These are phyloP conservation scores for Cuniculus paca DNA, from an alignment of 2,797 vertebrate species.

Conservation along the genomic window DNA sequence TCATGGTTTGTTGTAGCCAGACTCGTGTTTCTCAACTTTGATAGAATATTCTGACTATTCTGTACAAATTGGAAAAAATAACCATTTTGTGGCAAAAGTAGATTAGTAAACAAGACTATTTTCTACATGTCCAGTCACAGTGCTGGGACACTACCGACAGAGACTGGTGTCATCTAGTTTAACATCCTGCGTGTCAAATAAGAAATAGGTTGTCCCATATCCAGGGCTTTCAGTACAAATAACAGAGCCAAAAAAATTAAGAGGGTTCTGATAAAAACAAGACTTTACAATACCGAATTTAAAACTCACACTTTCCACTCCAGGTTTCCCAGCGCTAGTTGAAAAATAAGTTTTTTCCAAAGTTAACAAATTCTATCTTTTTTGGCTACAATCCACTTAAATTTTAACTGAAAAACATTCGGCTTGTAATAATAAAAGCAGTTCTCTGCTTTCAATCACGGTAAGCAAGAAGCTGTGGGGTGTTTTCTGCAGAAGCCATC, in stretches of 20 bases:
- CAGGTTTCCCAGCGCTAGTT: not conserved
- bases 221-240: conserved; percentile 76
- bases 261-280: not conserved
- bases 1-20: not conserved
- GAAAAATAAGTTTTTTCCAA: not conserved
- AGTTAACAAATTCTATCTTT: not conserved
- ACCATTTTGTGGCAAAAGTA: conserved; percentile 93
- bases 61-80: conserved; percentile 95
- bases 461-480: not conserved
- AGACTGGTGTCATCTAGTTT: conserved; percentile 70
- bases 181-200: conserved; percentile 71
- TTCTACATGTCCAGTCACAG: conserved; percentile 86
- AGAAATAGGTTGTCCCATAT: conserved; percentile 69
- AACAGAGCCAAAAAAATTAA: not conserved
- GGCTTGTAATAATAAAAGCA: not conserved
- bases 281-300: not conserved
- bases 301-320: not conserved
- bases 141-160: conserved; percentile 81
- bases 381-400: not conserved
- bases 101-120: conserved; percentile 92
- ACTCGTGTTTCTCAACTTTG: conserved; percentile 94
- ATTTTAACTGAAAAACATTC: not conserved
- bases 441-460: not conserved
- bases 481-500: not conserved
- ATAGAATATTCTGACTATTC: conserved; percentile 95